These are phyloP conservation scores for Gorsachius magnificus DNA, from an alignment of 2,797 vertebrate species.

Conservation along the genomic window DNA sequence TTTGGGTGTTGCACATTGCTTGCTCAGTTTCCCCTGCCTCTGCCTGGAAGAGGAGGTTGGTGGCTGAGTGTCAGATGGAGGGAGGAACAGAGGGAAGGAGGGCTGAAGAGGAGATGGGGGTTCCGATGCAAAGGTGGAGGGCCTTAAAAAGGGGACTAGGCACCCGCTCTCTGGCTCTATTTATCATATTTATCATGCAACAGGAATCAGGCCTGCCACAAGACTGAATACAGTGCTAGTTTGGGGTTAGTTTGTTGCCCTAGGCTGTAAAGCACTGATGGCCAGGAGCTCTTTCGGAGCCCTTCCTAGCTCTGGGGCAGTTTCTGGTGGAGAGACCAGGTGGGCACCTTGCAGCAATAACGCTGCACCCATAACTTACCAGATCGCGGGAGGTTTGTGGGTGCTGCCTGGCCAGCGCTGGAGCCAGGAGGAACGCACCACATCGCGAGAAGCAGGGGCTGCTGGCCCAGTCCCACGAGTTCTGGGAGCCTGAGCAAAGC, in stretches of 20 bases:
- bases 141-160: not conserved
- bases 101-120: not conserved
- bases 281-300: not conserved
- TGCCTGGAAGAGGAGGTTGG: not conserved
- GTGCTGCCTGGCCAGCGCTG: not conserved
- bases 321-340: not conserved
- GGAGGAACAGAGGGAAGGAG: no score
- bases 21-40: not conserved
- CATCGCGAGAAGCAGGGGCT: fast-evolving
- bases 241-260: not conserved
- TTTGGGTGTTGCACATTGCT: not conserved
- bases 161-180: not conserved
- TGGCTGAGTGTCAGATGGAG: not conserved
- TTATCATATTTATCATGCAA: not conserved
- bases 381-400: fast-evolving
- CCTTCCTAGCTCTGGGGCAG: not conserved
- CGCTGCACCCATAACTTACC: not conserved
- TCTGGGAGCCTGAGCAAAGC: not conserved
- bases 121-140: no score
- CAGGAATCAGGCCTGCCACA: not conserved
- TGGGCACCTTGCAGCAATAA: not conserved
- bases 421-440: not conserved
- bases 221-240: fast-evolving
- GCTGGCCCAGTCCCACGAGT: fast-evolving
- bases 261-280: not conserved